These are phyloP conservation scores for Cataglyphis hispanica DNA, from an alignment of 1,140 invertebrate genomes.

Conservation along the genomic window DNA sequence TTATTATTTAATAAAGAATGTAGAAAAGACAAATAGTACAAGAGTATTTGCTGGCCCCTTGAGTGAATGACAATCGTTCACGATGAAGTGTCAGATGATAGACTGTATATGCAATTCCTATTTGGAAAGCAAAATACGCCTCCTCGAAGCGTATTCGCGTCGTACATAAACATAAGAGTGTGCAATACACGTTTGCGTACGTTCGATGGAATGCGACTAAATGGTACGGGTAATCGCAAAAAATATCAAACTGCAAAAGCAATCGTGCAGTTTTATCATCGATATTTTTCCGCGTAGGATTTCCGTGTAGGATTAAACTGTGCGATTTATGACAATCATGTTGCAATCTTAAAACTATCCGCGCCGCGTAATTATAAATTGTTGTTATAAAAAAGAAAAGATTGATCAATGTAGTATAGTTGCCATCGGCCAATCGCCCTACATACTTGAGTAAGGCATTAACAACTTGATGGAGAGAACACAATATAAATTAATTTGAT, in stretches of 20 bases:
- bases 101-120: conserved; percentile 30
- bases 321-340: neutral
- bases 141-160: conserved; percentile 49
- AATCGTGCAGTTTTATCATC: neutral
- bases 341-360: conserved; percentile 2
- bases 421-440: neutral
- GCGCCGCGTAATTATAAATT: too few relatives aligned
- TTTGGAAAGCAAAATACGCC: conserved; percentile 29
- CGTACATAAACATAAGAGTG: neutral
- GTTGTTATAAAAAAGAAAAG: neutral
- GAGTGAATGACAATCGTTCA: neutral
- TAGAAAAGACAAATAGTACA: neutral
- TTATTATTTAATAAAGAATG: neutral
- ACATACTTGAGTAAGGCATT: neutral
- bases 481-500: neutral
- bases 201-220: conserved; percentile 50
- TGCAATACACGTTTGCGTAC: conserved; percentile 25
- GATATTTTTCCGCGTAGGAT: neutral
- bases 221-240: neutral
- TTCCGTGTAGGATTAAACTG: neutral
- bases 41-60: neutral
- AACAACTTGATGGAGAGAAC: neutral
- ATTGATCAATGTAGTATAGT: neutral
- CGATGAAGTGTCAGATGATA: conserved; percentile 6
- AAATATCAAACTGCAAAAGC: neutral